Conservation (phyloP, 53 echinoderm and acorn worm genomes). For the Stichopus horrens region DNA sequence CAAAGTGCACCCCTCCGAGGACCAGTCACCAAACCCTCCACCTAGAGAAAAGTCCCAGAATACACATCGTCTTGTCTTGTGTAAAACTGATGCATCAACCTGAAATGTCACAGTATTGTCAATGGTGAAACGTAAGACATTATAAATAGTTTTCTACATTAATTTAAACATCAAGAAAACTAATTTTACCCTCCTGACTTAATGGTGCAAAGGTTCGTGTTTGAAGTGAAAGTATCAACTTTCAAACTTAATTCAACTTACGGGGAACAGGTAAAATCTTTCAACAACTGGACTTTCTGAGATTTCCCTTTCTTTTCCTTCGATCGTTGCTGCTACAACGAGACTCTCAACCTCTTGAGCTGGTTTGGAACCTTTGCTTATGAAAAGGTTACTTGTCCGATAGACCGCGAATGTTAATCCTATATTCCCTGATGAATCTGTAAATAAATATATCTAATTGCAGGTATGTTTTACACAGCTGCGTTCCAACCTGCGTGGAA, state of each 20-base stretch:
- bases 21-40: background rate
- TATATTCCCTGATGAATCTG: background rate
- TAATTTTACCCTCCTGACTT: no score
- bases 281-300: background rate
- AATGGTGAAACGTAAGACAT: no score
- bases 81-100: background rate
- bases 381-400: conserved; percentile 22
- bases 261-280: background rate
- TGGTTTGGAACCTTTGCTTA: background rate
- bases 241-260: background rate
- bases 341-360: conserved; percentile 26
- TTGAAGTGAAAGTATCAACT: no score
- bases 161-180: no score
- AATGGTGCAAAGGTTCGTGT: no score
- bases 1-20: background rate
- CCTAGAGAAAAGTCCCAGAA: conserved; percentile 4
- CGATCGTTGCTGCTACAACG: conserved; percentile 55
- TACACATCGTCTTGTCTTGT: background rate
- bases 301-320: conserved; percentile 19
- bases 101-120: background rate
- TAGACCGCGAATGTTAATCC: background rate
- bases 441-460: background rate
- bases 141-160: no score
- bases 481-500: no score
- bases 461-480: no score